Evolutionary conservation across 2,113 vertebrate genomes (phyloP).

Genomic region (Dendrocopos noguchii): DNA sequence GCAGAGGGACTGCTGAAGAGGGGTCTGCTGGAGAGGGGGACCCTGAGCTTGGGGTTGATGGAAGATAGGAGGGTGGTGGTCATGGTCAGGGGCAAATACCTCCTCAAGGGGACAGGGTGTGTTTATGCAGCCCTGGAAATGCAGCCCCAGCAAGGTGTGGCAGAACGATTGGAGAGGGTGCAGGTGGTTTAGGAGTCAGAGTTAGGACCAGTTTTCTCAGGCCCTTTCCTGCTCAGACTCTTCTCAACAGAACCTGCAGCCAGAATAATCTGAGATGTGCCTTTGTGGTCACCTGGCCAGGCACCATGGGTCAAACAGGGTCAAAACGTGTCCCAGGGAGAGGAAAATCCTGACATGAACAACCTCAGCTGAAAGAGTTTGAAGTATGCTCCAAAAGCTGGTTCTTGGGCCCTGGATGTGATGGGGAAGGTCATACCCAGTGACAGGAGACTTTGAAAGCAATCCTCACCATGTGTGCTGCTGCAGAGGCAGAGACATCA

Average conservation of each 20-base stretch:
- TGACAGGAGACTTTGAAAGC: neutral
- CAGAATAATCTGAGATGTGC: fast-evolving
- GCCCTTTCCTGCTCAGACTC: neutral
- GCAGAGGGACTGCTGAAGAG: neutral
- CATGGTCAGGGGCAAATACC: neutral
- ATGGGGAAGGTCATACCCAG: neutral
- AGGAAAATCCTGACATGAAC: neutral
- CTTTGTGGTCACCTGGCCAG: fast-evolving
- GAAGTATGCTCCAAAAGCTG: fast-evolving
- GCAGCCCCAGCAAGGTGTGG: neutral
- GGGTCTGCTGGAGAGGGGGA: neutral
- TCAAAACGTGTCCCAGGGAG: fast-evolving
- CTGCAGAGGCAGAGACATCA: neutral
- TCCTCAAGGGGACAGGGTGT: fast-evolving
- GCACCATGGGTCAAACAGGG: neutral
- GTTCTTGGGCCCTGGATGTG: neutral
- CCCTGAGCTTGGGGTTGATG: fast-evolving
- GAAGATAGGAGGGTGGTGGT: neutral
- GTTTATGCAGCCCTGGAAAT: neutral
- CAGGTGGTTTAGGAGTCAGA: neutral
- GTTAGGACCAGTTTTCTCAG: neutral
- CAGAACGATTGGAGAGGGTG: fast-evolving
- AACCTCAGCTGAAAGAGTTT: neutral
- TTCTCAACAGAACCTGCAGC: neutral
- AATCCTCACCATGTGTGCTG: fast-evolving